Base-by-base conservation (phyloP, 1,140 invertebrate genomes). In the Drosophila seguyi region DNA sequence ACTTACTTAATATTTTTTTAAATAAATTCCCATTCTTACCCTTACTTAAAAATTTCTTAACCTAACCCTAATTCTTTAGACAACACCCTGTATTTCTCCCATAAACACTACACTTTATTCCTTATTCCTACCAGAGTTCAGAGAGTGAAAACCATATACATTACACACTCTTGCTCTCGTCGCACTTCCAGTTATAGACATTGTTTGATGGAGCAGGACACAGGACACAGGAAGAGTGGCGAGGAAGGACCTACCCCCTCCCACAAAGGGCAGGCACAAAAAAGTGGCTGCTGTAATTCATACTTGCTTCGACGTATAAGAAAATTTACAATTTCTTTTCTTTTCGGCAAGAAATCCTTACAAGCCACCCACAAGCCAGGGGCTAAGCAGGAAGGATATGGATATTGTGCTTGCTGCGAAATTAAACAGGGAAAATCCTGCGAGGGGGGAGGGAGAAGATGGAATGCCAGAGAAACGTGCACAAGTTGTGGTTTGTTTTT, bases 281-380 rank as follows among this genome's bases (percentile, higher is more conserved):
- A 72, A 71, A 66, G 61, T 75, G 66, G 44, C 56, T 62, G 36
- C 56, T 62, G 69, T 86, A 87, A 86, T 79, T 87, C 79, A 87
- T 73, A 82, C 71, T 72, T 79, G 47, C 75, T 60, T 22, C 20
- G 13, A 52, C 44, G 20, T 62, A 79, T 79, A 82, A 79, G 79
- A 86, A 72, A 86, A 82, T 87, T 86, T 75, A 79, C 76, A 74
- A 81, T 87, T 86, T 86, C 72, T 90, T 88, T 88, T 75, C 68
- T 78, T 69, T 69, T 72, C 52, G 45, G 57, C 56, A 73, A 72
- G 76, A 45, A 79, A 56, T 55, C 47, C 50, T 58, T 59, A 55
- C 68, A 55, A 48, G 63, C 36, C 44, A 39, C 45, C 45, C 60
- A 18, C 63, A 58, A 60, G 63, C 63, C 55, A 71, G 53, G 31